Evolutionary conservation across 1,140 invertebrate species (phyloP).

Genomic region (Harlomillsia oculata): DNA sequence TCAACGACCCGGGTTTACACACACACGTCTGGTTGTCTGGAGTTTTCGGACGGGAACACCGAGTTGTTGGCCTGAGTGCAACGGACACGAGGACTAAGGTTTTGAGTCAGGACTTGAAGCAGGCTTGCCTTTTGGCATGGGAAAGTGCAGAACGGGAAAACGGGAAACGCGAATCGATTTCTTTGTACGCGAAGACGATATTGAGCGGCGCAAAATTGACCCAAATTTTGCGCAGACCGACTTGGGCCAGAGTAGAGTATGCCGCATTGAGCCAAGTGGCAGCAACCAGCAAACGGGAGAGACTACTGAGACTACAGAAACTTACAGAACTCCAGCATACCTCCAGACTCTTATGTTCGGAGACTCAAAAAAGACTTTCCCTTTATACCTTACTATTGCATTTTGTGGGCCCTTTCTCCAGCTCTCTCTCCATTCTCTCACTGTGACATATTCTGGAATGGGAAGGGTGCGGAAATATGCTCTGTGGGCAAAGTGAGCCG

Average conservation of each 20-base stretch:
- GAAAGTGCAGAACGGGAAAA: not conserved
- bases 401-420: not conserved
- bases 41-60: too few relatives aligned
- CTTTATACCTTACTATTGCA: too few relatives aligned
- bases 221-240: constrained; percentile 33
- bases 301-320: not conserved
- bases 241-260: constrained; percentile 9
- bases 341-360: too few relatives aligned
- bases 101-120: too few relatives aligned
- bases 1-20: too few relatives aligned
- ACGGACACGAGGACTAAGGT: too few relatives aligned
- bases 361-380: too few relatives aligned
- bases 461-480: constrained; percentile 25
- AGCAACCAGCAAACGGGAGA: not conserved
- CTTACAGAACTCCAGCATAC: too few relatives aligned
- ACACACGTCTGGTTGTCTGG: too few relatives aligned
- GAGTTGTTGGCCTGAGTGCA: too few relatives aligned
- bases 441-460: too few relatives aligned
- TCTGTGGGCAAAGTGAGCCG: constrained; percentile 10
- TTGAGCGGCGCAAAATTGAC: constrained; percentile 35
- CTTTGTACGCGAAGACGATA: constrained; percentile 32
- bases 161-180: constrained; percentile 28
- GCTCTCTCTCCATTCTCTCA: not conserved
- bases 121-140: too few relatives aligned
- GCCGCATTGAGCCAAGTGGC: constrained; percentile 18